Evolutionary conservation across 2,113 vertebrate species (phyloP), one percentile per base, ranked within the genome.

Genomic region (Laterallus jamaicensis): DNA sequence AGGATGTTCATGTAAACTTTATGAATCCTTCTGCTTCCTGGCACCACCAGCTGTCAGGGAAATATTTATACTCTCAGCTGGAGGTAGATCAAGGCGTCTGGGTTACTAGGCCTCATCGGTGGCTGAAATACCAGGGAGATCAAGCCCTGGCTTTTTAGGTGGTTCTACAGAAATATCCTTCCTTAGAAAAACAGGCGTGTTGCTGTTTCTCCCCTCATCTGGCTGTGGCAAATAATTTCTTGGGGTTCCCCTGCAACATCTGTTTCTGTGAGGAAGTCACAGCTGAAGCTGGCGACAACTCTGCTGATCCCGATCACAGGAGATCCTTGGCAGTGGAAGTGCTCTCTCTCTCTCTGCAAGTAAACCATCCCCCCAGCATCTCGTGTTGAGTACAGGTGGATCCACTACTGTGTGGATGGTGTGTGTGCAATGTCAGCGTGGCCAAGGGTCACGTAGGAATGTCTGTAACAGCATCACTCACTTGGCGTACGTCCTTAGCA

Each of bases 21-120:
- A 98, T 98, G 97, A 98, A 98, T 97, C 97, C 97, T 97, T 98
- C 97, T 98, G 96, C 97, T 95, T 95, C 39, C 26, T 97, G 93
- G 92, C 90, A 97, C 92, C 97, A 59, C 96, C 97, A 98, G 98
- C 97, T 98, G 98, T 97, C 97, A 97, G 97, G 91, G 96, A 93
- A 97, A 97, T 97, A 96, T 96, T 93, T 96, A 95, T 96, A 86
- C 81, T 96, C 96, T 92, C 96, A 95, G 69, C 88, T 95, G 94
- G 96, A 96, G 93, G 86, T 64, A 63, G 88, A 96, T 95, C 88
- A 96, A 97, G 93, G 92, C 77, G 9, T 94, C 81, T 96, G 96
- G 40, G 62, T 94, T 94, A 58, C 70, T 71, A 44, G 44, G 77
- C 63, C 64, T 92, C 86, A 13, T 44, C 55, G 66, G 80, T 76